Evolutionary conservation across 1,140 invertebrate species (phyloP).

Genomic region (Rhysida immarginata): DNA sequence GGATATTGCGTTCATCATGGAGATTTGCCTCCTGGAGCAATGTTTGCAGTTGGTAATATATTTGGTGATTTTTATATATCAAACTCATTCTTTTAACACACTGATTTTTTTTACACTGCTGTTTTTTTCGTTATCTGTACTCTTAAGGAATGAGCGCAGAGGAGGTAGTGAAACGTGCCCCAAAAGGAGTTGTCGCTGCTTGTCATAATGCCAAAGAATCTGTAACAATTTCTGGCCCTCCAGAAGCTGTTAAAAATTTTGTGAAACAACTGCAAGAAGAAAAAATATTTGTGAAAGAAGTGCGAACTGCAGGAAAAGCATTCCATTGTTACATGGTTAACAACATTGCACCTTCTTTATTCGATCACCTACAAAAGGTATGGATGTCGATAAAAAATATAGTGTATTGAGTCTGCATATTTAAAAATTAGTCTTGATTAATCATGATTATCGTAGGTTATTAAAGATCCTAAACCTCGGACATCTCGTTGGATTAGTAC

Average conservation of each 20-base stretch:
- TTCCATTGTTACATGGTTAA: neutral
- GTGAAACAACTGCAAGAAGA: constrained; percentile 27
- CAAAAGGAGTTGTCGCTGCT: constrained; percentile 32
- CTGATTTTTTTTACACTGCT: neutral
- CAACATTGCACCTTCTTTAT: neutral
- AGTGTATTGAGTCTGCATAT: neutral
- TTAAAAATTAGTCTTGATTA: neutral
- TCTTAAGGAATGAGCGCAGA: constrained; percentile 36
- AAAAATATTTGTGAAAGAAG: constrained; percentile 32
- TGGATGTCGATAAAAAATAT: neutral
- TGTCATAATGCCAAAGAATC: constrained; percentile 38
- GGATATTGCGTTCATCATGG: constrained; percentile 25
- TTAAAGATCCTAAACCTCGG: constrained; percentile 52
- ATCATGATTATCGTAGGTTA: neutral
- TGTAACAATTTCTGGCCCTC: constrained; percentile 37
- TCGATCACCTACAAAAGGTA: neutral
- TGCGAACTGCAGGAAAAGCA: constrained; percentile 31
- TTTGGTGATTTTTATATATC: neutral
- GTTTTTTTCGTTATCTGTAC: no score
- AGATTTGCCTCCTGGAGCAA: constrained; percentile 27
- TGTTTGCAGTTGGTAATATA: constrained; percentile 47
- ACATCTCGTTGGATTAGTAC: constrained; percentile 69
- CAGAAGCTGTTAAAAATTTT: constrained; percentile 26
- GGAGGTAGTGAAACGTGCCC: constrained; percentile 31
- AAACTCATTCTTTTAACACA: constrained; percentile 18